These are phyloP conservation scores for Plecturocebus donacophilus DNA, from an alignment of 2,113 vertebrate genomes.

Conservation along the genomic window DNA sequence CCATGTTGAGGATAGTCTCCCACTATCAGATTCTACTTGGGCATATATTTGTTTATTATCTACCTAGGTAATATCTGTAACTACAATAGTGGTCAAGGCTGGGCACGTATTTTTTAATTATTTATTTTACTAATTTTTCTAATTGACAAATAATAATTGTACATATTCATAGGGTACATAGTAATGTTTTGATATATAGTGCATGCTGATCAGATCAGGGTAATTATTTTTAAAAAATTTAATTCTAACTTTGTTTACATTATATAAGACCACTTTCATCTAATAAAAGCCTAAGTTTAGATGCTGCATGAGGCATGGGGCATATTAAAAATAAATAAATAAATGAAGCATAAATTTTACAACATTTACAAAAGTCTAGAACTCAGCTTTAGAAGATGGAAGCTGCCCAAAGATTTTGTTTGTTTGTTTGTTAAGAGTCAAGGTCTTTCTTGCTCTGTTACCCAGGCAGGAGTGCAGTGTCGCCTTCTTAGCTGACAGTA, in stretches of 20 bases:
- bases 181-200: too few relatives aligned
- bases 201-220: too few relatives aligned
- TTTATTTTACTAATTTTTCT: too few relatives aligned
- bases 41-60: not conserved
- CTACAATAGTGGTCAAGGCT: not conserved
- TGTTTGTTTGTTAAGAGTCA: too few relatives aligned
- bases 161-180: too few relatives aligned
- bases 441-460: too few relatives aligned
- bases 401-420: not conserved
- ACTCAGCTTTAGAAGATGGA: constrained; percentile 10
- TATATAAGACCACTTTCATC: not conserved
- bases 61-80: not conserved
- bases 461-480: too few relatives aligned
- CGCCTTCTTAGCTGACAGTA: too few relatives aligned
- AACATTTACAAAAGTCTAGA: not conserved
- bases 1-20: too few relatives aligned
- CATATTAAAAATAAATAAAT: too few relatives aligned
- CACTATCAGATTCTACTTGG: not conserved
- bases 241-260: constrained; percentile 6
- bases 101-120: not conserved
- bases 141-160: too few relatives aligned
- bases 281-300: not conserved
- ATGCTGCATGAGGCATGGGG: too few relatives aligned
- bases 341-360: not conserved
- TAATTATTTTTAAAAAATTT: not conserved